Evolutionary conservation across 64 coral and sea anemone genomes (phyloP).

Genomic region (Anthopleura sola): DNA sequence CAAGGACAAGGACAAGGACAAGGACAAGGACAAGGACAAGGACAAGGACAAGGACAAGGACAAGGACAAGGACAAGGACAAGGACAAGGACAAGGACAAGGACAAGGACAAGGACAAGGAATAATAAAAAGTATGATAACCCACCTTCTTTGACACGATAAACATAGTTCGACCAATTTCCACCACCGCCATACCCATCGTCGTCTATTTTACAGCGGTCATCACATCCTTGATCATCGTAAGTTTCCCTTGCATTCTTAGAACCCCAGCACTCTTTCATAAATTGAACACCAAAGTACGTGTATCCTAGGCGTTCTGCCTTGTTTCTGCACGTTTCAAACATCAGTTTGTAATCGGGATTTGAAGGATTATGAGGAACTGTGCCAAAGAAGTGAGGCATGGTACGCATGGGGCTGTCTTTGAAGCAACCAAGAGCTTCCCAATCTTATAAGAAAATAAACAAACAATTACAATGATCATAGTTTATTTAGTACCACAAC

Average conservation of each 20-base stretch:
- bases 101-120: no score
- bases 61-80: no score
- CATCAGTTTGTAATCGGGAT: background rate
- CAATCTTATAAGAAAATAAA: background rate
- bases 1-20: no score
- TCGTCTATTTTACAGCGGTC: background rate
- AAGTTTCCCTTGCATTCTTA: background rate
- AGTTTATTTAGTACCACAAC: no score
- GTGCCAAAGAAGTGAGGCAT: conserved; percentile 4
- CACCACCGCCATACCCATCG: background rate
- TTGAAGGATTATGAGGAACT: background rate
- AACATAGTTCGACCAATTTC: background rate
- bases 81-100: no score
- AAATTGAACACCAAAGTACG: background rate
- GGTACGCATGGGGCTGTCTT: background rate
- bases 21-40: no score
- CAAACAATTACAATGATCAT: background rate
- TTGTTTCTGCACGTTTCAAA: background rate
- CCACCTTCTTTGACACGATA: background rate
- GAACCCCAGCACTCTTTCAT: conserved; percentile 19
- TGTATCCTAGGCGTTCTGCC: background rate
- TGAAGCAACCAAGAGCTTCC: conserved; percentile 14
- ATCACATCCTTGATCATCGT: background rate
- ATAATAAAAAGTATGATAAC: background rate
- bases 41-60: no score